Evolutionary conservation across 1,140 invertebrate species (phyloP), one percentile per base, ranked within the genome.

Genomic region (Drosophila pruinosa): DNA sequence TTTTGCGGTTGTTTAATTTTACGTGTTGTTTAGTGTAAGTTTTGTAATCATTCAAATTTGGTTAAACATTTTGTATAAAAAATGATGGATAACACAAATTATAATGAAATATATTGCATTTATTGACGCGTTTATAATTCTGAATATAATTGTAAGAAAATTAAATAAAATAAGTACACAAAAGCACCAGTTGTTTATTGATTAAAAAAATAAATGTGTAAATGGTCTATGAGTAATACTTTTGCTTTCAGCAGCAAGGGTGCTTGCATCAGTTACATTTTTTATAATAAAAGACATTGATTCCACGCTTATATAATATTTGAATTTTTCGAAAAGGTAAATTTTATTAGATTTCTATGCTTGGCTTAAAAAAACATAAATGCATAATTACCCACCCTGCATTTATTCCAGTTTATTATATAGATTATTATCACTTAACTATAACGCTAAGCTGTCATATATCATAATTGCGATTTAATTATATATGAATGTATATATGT

Each of bases 11-110:
- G 63, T 77, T 81, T 70, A 65, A 61, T 86, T 72, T 74, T 86
- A 77, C 41, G 53, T 86, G 74, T 81, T 82, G 72, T 78, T 67
- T 78, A 78, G 62, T 75, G 4, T 82, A 83, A 67, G 75, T 61
- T 72, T 77, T 19, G 26, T 38, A 34, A 34, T 24, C 45, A 45
- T 28, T 50, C 41, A 17, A 26, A 19, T 67, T 58, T 72, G 62
- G 57, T 59, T 73, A 12, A 54, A 45, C 47, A 50, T 53, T 61
- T 36, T 58, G 39, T 48, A 28, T 24, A 28, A 54, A 38, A 21
- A 58, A 14, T 10, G 1, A 8, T 19, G 12, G 26, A 36, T 0
- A 48, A 26, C 15, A 31, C 5, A 34, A 17, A 41, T 64, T 38
- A 63, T 15, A 63, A 63, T 26, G 6, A 21, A 54, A 31, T 31